Base-by-base conservation (phyloP, 2,888 invertebrate genomes). In the Nasonovia ribisnigri region DNA sequence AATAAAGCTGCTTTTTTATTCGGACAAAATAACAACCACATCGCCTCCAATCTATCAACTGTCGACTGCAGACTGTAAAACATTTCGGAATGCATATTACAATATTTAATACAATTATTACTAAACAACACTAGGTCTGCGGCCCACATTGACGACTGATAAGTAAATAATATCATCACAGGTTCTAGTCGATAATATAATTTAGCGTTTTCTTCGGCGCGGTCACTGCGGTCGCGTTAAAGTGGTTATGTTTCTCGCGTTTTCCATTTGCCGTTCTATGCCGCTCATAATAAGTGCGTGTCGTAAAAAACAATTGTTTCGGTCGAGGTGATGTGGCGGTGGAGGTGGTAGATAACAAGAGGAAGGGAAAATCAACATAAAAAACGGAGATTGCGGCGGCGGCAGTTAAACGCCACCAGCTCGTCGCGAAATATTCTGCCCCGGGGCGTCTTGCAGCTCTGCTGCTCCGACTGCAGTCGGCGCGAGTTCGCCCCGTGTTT, bases 381-480 rank as follows among this genome's bases (percentile, higher is more conserved):
- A 93, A 94, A 94, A 94, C 90, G 67, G 24, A 87, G 60, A 92
- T 84, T 90, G 89, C 77, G 91, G 43, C 88, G 86, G 91, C 92
- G 54, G 92, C 94, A 90, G 92, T 94, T 94, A 94, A 94, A 94
- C 94, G 92, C 90, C 88, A 92, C 90, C 90, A 77, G 90, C 43
- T 57, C 42, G 57, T 42, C 57, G 89, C 43, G 57, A 43, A 88
- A 88, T 36, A 89, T 57, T 57, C 54, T 57, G 42, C 89, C 42
- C 42, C 57, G 43, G 43, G 57, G 43, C 57, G 89, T 77, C 8
- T 36, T 77, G 77, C 8, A 77, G 36, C 36, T 8, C 16, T 77
- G 36, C 6, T 36, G 8, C 77, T 77, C 36, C 36, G 36, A 13
- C 36, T 77, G 36, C 36, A 36, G 77, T 24, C 77, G 20, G 20